Percentiles rank a stretch among this genome's conserved stretches.
Conservation (phyloP, 2,113 vertebrate species). For the Gopherus flavomarginatus region DNA sequence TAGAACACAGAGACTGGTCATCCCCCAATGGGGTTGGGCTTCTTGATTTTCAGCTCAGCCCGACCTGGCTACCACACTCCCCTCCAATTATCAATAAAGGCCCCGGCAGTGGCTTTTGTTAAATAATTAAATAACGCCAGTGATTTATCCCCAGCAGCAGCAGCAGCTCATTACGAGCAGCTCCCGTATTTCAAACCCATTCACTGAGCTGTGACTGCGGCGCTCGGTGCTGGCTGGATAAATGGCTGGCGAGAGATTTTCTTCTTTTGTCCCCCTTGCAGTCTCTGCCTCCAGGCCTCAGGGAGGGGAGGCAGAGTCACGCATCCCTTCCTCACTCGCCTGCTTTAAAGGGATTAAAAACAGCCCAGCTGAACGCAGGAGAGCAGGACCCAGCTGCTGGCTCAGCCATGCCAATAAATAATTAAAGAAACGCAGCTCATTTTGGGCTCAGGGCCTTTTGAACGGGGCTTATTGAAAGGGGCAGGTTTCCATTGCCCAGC, state of each 20-base stretch:
- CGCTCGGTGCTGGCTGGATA: slow-evolving; percentile 28
- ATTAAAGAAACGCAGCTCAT: slow-evolving; percentile 59
- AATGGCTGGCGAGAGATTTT: slow-evolving; percentile 59
- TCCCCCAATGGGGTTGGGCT: background rate
- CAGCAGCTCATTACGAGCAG: slow-evolving; percentile 67
- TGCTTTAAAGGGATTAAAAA: slow-evolving; percentile 61
- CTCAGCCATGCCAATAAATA: slow-evolving; percentile 69
- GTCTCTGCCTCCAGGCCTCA: background rate
- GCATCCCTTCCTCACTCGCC: slow-evolving; percentile 54
- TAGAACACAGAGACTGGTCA: background rate
- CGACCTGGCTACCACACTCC: slow-evolving; percentile 12
- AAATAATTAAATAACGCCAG: slow-evolving; percentile 55
- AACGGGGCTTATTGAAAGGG: slow-evolving; percentile 57
- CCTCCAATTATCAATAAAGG: slow-evolving; percentile 56
- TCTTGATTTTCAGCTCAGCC: background rate
- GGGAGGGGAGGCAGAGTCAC: slow-evolving; percentile 12
- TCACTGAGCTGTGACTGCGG: background rate
- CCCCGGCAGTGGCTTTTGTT: slow-evolving; percentile 56
- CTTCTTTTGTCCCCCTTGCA: slow-evolving; percentile 17
- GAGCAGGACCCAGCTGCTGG: slow-evolving; percentile 66
- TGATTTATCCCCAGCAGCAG: slow-evolving; percentile 68
- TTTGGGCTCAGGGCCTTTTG: slow-evolving; percentile 57
- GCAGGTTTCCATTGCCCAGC: slow-evolving; percentile 56
- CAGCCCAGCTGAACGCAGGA: slow-evolving; percentile 28
- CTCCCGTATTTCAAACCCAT: slow-evolving; percentile 51